These are phyloP conservation scores for Chauna torquata DNA, from an alignment of 2,113 vertebrate species.

Conservation along the genomic window DNA sequence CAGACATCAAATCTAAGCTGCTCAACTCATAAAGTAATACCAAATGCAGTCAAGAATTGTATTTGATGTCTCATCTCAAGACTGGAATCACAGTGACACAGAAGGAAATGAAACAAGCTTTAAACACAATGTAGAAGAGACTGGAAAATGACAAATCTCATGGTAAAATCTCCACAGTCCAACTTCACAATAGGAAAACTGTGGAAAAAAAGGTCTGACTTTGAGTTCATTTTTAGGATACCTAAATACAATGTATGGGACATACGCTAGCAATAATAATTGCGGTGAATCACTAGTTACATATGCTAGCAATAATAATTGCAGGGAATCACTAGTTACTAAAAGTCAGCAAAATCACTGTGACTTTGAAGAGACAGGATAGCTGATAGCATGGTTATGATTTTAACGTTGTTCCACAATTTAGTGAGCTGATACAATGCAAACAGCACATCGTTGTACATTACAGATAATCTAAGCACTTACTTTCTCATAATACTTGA, in stretches of 20 bases:
- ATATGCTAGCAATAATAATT: neutral
- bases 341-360: constrained; percentile 12
- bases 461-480: constrained; percentile 71
- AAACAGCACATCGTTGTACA: neutral
- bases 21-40: neutral
- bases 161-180: neutral
- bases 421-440: neutral
- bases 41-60: neutral
- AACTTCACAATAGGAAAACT: neutral
- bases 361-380: neutral
- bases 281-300: too few relatives aligned
- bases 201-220: neutral
- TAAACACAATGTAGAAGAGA: neutral
- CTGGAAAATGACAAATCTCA: neutral
- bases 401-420: neutral
- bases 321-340: neutral
- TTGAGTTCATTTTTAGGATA: neutral
- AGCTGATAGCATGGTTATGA: neutral
- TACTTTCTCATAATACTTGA: constrained; percentile 99
- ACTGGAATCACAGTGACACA: neutral
- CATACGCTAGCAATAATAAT: neutral
- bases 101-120: neutral
- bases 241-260: neutral
- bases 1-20: neutral
- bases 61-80: neutral